These are phyloP conservation scores for Drosophila histrio DNA, from an alignment of 2,888 invertebrate species.

Conservation along the genomic window DNA sequence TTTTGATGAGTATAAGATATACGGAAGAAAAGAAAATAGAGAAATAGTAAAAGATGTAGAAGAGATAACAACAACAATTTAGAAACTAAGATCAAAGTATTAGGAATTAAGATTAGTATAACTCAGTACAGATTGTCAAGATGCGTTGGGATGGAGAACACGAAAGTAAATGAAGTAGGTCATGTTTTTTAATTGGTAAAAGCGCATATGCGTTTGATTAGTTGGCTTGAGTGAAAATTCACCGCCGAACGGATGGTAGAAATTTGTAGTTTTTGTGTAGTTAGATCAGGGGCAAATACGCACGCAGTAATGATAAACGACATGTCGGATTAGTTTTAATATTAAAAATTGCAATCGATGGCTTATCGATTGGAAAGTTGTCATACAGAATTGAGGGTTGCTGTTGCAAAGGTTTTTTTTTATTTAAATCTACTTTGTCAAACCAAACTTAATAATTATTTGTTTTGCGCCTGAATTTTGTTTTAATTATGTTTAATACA, in stretches of 20 bases:
- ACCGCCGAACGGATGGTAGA: slow-evolving; percentile 23
- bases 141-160: slow-evolving; percentile 34
- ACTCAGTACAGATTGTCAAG: slow-evolving; percentile 54
- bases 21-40: slow-evolving; percentile 24
- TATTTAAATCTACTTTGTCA: slow-evolving; percentile 43
- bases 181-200: slow-evolving; percentile 64
- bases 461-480: slow-evolving; percentile 70
- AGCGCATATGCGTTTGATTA: slow-evolving; percentile 31
- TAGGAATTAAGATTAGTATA: slow-evolving; percentile 64
- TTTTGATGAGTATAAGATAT: slow-evolving; percentile 14
- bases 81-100: slow-evolving; percentile 69
- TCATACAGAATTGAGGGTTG: neutral
- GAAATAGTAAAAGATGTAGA: slow-evolving; percentile 41
- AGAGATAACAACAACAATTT: slow-evolving; percentile 43
- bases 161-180: slow-evolving; percentile 41
- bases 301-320: slow-evolving; percentile 24
- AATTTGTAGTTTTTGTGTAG: slow-evolving; percentile 68
- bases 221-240: slow-evolving; percentile 40
- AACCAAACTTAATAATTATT: slow-evolving; percentile 48
- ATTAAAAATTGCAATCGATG: slow-evolving; percentile 11
- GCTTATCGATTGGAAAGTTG: slow-evolving; percentile 10
- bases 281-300: slow-evolving; percentile 44
- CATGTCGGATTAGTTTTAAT: slow-evolving; percentile 51
- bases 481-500: slow-evolving; percentile 58
- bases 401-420: slow-evolving; percentile 30